These are phyloP conservation scores for Malurus cyaneus DNA, from an alignment of 2,113 vertebrate species.

Conservation along the genomic window DNA sequence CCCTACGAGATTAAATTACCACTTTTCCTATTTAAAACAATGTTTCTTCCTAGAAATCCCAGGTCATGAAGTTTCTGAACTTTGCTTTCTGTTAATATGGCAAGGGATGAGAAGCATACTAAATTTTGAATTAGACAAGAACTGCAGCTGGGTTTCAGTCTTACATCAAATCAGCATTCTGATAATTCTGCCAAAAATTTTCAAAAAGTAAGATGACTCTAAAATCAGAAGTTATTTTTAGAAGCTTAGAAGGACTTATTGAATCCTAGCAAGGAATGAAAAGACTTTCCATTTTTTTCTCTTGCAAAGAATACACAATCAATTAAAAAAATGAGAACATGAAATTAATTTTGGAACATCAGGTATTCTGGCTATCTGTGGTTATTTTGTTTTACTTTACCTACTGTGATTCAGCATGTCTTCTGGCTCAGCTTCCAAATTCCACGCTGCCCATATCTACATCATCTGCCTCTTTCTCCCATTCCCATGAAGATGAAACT, in stretches of 20 bases:
- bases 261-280: background rate
- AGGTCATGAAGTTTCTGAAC: background rate
- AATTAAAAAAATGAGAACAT: background rate
- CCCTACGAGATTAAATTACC: background rate
- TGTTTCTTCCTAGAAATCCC: background rate
- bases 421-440: background rate
- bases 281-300: background rate
- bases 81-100: background rate
- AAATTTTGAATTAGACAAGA: background rate
- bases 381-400: background rate
- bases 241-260: background rate
- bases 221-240: background rate
- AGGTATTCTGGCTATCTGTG: background rate
- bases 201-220: background rate
- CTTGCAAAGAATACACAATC: background rate
- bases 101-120: fast-evolving
- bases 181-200: background rate
- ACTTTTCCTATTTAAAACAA: background rate
- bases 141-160: background rate
- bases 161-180: background rate
- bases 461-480: background rate
- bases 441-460: background rate
- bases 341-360: background rate
- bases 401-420: background rate
- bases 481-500: background rate